Conservation (phyloP, 2,888 invertebrate species). For the Antheraea assamensis region DNA sequence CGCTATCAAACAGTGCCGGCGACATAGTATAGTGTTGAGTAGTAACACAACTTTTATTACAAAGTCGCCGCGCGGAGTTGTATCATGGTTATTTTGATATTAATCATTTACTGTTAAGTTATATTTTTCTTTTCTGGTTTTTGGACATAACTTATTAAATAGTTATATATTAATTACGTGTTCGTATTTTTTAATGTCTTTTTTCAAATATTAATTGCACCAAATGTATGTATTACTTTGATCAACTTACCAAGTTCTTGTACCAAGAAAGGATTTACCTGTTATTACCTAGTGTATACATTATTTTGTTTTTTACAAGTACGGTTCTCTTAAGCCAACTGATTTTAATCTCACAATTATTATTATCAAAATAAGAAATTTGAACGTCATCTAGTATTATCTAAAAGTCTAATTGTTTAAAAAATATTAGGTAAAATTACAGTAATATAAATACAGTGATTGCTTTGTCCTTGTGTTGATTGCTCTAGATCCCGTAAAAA, state of each 20-base stretch:
- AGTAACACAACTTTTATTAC: slow-evolving; percentile 11
- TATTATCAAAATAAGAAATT: background rate
- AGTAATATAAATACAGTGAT: background rate
- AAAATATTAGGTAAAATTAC: background rate
- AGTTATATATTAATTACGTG: background rate
- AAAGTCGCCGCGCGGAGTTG: background rate
- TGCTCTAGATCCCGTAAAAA: background rate
- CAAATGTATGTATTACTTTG: background rate
- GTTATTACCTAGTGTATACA: too few species aligned
- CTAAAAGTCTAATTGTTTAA: background rate
- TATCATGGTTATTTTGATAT: background rate
- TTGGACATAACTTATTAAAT: background rate
- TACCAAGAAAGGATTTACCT: too few species aligned
- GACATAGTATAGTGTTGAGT: slow-evolving; percentile 26
- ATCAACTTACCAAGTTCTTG: background rate
- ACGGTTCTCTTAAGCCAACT: background rate
- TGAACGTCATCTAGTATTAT: background rate
- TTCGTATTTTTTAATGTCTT: background rate
- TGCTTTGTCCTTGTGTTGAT: background rate
- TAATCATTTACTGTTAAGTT: background rate
- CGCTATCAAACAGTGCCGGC: slow-evolving; percentile 55
- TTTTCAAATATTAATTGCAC: background rate
- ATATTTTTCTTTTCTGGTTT: background rate
- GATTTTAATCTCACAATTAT: background rate
- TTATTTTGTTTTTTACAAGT: background rate